Evolutionary conservation across 2,888 invertebrate species (phyloP).

Genomic region (Empis stercorea): DNA sequence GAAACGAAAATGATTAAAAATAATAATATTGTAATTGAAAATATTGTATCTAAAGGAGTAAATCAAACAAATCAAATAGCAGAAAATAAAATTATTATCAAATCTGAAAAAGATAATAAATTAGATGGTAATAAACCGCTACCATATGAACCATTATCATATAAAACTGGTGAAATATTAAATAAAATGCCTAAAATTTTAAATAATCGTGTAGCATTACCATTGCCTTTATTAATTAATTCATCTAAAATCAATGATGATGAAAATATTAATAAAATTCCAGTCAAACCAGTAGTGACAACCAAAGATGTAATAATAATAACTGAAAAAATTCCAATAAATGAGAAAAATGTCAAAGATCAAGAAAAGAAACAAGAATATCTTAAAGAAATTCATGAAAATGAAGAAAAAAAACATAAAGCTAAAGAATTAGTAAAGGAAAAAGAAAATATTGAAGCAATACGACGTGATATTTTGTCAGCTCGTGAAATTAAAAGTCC

Average conservation of each 20-base stretch:
- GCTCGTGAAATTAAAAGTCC: conserved; percentile 15
- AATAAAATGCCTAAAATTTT: conserved; percentile 8
- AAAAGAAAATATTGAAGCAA: conserved; percentile 24
- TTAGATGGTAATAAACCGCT: no score
- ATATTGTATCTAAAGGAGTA: conserved; percentile 5
- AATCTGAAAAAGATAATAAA: conserved; percentile 5
- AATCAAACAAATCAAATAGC: conserved; percentile 1
- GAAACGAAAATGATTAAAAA: background rate
- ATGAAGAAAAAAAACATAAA: no score
- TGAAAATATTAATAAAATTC: no score
- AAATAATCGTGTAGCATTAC: conserved; percentile 24
- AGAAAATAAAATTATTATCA: conserved; percentile 2
- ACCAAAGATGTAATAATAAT: background rate
- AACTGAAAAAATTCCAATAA: no score
- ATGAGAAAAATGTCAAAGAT: no score
- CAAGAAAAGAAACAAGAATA: no score
- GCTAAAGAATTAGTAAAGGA: conserved; percentile 8
- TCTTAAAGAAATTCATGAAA: no score
- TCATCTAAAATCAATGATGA: conserved; percentile 17
- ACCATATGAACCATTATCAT: conserved; percentile 29
- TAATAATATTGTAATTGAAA: background rate
- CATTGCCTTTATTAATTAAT: conserved; percentile 27
- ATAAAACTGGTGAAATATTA: conserved; percentile 25
- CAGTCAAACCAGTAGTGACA: background rate
- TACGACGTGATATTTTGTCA: conserved; percentile 26